phyloP scores from a whole-genome alignment of 2,888 invertebrate genomes.

The Andrena fulva region DNA sequence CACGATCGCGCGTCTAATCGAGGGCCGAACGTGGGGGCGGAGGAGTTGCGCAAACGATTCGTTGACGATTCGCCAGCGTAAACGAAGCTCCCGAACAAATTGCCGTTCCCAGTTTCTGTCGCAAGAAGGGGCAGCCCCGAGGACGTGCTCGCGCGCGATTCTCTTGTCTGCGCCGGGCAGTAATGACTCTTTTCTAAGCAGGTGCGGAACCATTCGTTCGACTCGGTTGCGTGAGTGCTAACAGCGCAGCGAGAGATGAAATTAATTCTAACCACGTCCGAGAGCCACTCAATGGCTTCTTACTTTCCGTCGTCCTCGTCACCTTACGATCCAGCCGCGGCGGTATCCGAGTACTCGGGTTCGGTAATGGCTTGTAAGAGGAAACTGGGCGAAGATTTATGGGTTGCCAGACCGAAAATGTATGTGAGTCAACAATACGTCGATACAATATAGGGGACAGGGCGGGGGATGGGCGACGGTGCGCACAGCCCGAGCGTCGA shows the following conservation, averaged over 20 bases:
- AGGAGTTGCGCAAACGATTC: not conserved
- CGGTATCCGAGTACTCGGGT: slow-evolving; percentile 65
- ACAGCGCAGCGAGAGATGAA: slow-evolving; percentile 61
- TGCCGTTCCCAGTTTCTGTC: slow-evolving; percentile 15
- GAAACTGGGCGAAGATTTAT: slow-evolving; percentile 82
- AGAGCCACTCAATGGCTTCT: slow-evolving; percentile 69
- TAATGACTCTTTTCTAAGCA: slow-evolving; percentile 63
- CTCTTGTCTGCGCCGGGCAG: slow-evolving; percentile 36
- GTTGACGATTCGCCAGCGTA: not conserved
- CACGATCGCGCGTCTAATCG: not conserved
- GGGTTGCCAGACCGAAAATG: slow-evolving; percentile 77
- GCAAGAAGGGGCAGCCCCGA: slow-evolving; percentile 9
- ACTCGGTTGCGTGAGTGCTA: slow-evolving; percentile 59
- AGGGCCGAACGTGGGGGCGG: not conserved
- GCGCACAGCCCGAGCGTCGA: slow-evolving; percentile 66
- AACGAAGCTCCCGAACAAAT: slow-evolving; percentile 37
- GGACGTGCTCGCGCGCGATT: not conserved
- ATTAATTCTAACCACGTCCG: slow-evolving; percentile 73
- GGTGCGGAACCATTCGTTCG: slow-evolving; percentile 67
- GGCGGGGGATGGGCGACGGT: slow-evolving; percentile 16
- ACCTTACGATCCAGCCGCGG: slow-evolving; percentile 51
- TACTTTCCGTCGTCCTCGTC: slow-evolving; percentile 64
- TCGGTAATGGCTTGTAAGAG: slow-evolving; percentile 83
- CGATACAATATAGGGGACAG: slow-evolving; percentile 72
- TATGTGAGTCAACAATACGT: slow-evolving; percentile 79